Percentiles rank a stretch among this genome's conserved stretches.
Conservation (phyloP, 2,888 invertebrate genomes). For the Catocala sponsa region DNA sequence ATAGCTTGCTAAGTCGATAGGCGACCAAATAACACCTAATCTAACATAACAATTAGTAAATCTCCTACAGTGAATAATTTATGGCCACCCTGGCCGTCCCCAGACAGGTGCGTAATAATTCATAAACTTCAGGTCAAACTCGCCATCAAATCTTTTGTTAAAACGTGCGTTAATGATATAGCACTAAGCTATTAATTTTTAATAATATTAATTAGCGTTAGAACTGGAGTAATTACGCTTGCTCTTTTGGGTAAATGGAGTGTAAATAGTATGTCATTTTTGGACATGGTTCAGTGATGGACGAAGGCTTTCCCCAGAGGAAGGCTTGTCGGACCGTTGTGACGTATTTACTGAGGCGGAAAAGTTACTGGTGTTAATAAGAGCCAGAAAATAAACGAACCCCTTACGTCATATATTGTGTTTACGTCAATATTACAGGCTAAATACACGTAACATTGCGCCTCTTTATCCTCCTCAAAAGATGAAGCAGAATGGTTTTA, state of each 20-base stretch:
- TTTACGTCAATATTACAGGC: too few relatives aligned
- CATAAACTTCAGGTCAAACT: constrained; percentile 40
- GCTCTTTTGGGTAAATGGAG: neutral
- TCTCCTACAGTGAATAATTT: constrained; percentile 7
- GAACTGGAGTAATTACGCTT: constrained; percentile 2
- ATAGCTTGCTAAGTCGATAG: too few relatives aligned
- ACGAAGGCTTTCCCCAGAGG: neutral
- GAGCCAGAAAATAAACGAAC: too few relatives aligned
- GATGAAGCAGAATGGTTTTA: too few relatives aligned
- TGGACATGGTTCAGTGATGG: neutral
- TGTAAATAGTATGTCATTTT: neutral
- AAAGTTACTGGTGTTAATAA: too few relatives aligned
- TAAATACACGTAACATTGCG: too few relatives aligned
- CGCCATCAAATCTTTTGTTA: constrained; percentile 45
- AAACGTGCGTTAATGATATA: constrained; percentile 31
- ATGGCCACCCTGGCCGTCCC: constrained; percentile 3
- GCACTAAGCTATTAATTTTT: constrained; percentile 9
- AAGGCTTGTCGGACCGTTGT: neutral
- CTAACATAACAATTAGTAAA: constrained; percentile 7
- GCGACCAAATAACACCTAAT: neutral
- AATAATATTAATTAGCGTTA: constrained; percentile 7
- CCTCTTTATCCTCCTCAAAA: too few relatives aligned
- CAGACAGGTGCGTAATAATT: constrained; percentile 46
- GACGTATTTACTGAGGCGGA: neutral
- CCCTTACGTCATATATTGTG: too few relatives aligned